Evolutionary conservation across 1,140 invertebrate species (phyloP), one percentile per base, ranked within the genome.

Genomic region (Archivesica marissinica): DNA sequence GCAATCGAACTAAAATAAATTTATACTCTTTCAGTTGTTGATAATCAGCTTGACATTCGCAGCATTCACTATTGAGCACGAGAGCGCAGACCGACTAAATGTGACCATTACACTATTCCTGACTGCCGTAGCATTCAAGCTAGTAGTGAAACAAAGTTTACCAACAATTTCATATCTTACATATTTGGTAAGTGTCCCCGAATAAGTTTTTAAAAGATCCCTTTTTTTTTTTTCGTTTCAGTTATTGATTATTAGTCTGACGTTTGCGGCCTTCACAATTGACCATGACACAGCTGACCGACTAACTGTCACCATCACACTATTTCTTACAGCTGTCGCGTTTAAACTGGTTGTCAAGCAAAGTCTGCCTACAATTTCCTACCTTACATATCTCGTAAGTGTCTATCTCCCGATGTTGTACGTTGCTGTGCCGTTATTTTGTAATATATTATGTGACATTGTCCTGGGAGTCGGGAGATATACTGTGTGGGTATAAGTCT

Each of bases 281-380:
- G 90, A 91, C n/a, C 87, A 86, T 20, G 35, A 84, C 59, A 39
- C 79, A 70, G 72, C 79, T 41, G 89, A 92, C 54, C 83, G 92
- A 52, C 87, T 93, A 13, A 82, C 86, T 25, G 79, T 92, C 4
- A 91, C 88, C 64, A 91, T 93, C 86, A 93, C 91, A 17, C 87
- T 93, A 20, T 89, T 93, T 66, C 88, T 94, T 20, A 93, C 93
- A 17, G 82, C 88, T 76, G 90, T 93, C 0, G 90, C 93, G 20
- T 93, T 93, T 66, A 93, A 93, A 83, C 88, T 93, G 68, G 91
- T 93, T 4, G 90, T 93, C 50, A 92, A 92, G 64, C 88, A 92
- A 83, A 91, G 88, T 68, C 81, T 93, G 20, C 93, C 93, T 25
- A 91, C 89, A 15, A 91, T 93, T 25, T 93, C 93, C 2, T 93